These are phyloP conservation scores for Cranoglanis bouderius DNA, from an alignment of 2,113 vertebrate genomes.

Conservation along the genomic window DNA sequence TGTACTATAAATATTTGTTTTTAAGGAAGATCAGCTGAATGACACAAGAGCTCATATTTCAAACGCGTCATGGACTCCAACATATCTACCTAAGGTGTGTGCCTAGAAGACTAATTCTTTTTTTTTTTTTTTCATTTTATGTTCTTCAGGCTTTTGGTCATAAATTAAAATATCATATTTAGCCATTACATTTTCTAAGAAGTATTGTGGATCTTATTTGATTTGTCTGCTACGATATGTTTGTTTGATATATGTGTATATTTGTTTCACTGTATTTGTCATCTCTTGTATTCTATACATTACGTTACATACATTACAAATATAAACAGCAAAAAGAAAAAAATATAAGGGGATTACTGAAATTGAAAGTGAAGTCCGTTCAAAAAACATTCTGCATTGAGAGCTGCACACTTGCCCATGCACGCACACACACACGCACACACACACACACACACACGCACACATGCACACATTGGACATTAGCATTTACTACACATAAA, in stretches of 20 bases:
- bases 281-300: conserved; percentile 2
- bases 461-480: background rate
- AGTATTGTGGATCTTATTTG: background rate
- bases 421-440: background rate
- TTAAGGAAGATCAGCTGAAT: background rate
- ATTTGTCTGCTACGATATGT: background rate
- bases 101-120: too few species aligned
- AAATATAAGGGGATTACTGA: background rate
- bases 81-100: too few species aligned
- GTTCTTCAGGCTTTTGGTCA: background rate
- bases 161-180: background rate
- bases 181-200: background rate
- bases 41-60: background rate
- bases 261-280: background rate
- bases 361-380: background rate
- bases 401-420: background rate
- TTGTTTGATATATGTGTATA: background rate
- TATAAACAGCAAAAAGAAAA: background rate
- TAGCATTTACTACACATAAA: conserved; percentile 18
- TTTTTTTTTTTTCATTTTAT: too few species aligned
- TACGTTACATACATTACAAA: background rate
- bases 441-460: background rate
- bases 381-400: background rate
- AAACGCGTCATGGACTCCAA: background rate
- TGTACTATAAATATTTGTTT: background rate